Conservation (phyloP, 2,113 vertebrate genomes). For the Clarias magur region DNA sequence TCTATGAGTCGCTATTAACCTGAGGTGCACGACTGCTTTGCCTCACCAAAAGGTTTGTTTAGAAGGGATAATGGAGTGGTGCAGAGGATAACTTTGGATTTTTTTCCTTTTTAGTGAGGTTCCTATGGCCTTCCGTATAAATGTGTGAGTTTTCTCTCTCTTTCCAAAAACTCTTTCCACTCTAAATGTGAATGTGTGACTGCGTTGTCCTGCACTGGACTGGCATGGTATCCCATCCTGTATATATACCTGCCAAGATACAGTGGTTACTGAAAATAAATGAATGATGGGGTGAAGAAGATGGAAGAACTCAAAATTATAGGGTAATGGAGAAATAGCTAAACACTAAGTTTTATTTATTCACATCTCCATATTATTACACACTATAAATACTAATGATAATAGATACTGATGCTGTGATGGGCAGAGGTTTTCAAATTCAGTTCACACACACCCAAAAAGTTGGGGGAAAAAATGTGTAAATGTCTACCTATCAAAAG, state of each 20-base stretch:
- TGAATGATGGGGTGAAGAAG: background rate
- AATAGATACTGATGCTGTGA: background rate
- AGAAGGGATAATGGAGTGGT: background rate
- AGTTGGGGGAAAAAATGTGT: too few species aligned
- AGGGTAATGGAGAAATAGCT: background rate
- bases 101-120: background rate
- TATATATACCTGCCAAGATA: background rate
- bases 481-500: too few species aligned
- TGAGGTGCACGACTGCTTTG: background rate
- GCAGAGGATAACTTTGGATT: background rate
- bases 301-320: background rate
- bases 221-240: background rate
- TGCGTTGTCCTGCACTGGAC: background rate
- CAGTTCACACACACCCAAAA: background rate
- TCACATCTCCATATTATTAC: background rate
- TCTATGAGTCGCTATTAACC: slow-evolving; percentile 9
- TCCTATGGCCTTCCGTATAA: background rate
- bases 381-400: background rate
- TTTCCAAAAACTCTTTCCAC: background rate
- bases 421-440: background rate
- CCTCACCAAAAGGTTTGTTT: background rate
- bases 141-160: background rate
- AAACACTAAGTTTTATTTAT: background rate
- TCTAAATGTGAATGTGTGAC: background rate
- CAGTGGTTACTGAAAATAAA: background rate